Base-by-base conservation (phyloP, 1,140 invertebrate species). In the Camponotus floridanus region DNA sequence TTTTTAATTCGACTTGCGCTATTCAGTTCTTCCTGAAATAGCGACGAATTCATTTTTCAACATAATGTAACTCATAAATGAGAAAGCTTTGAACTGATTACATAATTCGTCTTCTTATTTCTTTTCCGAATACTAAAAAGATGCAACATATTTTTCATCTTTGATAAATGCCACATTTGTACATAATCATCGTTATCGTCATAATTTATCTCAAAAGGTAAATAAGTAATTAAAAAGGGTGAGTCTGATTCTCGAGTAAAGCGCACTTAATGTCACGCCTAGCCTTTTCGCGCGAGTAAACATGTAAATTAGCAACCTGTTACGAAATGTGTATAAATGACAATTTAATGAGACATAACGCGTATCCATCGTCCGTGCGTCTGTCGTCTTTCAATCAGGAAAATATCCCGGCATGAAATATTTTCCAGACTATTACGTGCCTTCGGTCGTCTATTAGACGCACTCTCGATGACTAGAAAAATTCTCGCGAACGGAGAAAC, bases 391-490 rank as follows among this genome's bases (percentile, higher is more conserved):
- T 83, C 57, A 73, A 51, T 61, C 79, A 48, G 9, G 68, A 74
- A 73, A 61, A 73, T 73, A 31, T 74, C n/a, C n/a, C 79, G 39
- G 21, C 57, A 62, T 73, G 36, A 61, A 73, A 36, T 55, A 73
- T 83, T 62, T 83, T 62, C 42, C 68, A 36, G 79, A 74, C 39
- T 36, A 57, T 62, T 64, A 62, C 39, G 48, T 42, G 39, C 67
- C 18, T 26, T 7, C 67, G 79, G 21, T 68, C 76, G 18, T 81
- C 79, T 21, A 21, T 83, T 71, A 73, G 31, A 33, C n/a, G 79
- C 79, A 74, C 55, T 83, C 55, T 45, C 79, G 68, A 83, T 83
- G 79, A 83, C 79, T 74, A 74, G 68, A 39, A 36, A 83, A 48
- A 83, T 48, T 61, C 68, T 61, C 26, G 51, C 39, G 26, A 36